Percentiles rank a stretch among this genome's conserved stretches.
Conservation (phyloP, 2,797 vertebrate genomes). For the Ispidina lecontei region DNA sequence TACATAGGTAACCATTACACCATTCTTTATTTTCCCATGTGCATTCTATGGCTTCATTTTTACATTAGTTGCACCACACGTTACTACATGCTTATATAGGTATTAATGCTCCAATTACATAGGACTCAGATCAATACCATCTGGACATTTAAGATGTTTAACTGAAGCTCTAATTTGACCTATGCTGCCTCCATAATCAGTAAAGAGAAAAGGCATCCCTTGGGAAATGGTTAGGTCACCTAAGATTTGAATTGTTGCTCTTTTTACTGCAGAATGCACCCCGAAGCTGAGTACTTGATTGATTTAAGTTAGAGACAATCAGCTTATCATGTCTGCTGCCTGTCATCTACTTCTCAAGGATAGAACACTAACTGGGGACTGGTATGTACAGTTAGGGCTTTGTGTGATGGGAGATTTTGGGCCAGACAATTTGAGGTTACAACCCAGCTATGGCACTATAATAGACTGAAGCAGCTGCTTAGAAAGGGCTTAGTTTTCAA, state of each 20-base stretch:
- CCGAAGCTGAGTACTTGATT: not conserved
- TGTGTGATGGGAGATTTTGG: not conserved
- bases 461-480: constrained; percentile 25
- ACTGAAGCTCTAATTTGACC: constrained; percentile 57
- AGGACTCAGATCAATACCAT: constrained; percentile 64
- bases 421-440: constrained; percentile 2
- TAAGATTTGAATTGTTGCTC: constrained; percentile 27
- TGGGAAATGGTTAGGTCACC: constrained; percentile 41
- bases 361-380: not conserved
- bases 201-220: constrained; percentile 46
- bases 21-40: constrained; percentile 27
- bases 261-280: not conserved
- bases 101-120: constrained; percentile 54
- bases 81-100: not conserved
- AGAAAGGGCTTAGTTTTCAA: constrained; percentile 15
- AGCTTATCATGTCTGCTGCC: not conserved
- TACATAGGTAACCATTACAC: not conserved
- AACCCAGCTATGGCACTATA: not conserved
- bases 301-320: not conserved
- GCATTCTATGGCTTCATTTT: constrained; percentile 24
- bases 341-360: not conserved
- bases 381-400: not conserved
- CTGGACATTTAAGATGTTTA: constrained; percentile 63
- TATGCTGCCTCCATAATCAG: constrained; percentile 48
- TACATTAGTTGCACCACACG: not conserved